A percentile compares a stretch with the other conserved stretches of the same genome.
phyloP scores from a whole-genome alignment of 2,888 invertebrate genomes.

The Metallyticus violacea region DNA sequence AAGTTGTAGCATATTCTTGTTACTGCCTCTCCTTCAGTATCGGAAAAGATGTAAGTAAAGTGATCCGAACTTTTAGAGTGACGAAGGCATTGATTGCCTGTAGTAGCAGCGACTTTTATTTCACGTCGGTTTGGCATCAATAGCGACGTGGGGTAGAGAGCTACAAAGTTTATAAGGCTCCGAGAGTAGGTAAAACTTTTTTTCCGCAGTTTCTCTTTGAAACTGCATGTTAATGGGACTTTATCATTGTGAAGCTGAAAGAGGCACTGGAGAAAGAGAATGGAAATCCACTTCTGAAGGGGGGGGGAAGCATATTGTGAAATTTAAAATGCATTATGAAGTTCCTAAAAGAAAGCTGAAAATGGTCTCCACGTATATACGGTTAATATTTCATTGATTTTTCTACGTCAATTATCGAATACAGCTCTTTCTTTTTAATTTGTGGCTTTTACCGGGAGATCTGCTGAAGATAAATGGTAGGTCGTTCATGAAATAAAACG shows the following conservation, averaged over 20 bases:
- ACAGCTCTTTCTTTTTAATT: too few relatives aligned
- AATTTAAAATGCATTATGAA: not conserved
- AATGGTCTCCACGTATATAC: not conserved
- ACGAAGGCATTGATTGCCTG: not conserved
- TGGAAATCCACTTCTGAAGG: not conserved
- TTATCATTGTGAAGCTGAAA: not conserved
- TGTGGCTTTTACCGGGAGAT: too few relatives aligned
- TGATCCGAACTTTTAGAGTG: not conserved
- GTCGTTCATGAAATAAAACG: too few relatives aligned
- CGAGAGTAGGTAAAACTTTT: not conserved
- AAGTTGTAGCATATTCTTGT: not conserved
- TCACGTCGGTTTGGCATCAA: not conserved
- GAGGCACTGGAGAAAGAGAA: not conserved
- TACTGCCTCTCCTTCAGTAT: not conserved
- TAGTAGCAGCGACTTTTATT: not conserved
- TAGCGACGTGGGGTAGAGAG: not conserved
- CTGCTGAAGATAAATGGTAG: too few relatives aligned
- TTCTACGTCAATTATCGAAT: too few relatives aligned
- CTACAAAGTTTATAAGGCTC: not conserved
- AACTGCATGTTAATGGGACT: not conserved
- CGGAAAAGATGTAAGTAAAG: not conserved
- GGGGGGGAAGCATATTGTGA: not conserved
- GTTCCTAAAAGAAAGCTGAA: not conserved
- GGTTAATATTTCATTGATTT: not conserved
- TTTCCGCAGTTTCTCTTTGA: not conserved